phyloP scores from a whole-genome alignment of 1,140 invertebrate species.

The Drosophila persimilis region DNA sequence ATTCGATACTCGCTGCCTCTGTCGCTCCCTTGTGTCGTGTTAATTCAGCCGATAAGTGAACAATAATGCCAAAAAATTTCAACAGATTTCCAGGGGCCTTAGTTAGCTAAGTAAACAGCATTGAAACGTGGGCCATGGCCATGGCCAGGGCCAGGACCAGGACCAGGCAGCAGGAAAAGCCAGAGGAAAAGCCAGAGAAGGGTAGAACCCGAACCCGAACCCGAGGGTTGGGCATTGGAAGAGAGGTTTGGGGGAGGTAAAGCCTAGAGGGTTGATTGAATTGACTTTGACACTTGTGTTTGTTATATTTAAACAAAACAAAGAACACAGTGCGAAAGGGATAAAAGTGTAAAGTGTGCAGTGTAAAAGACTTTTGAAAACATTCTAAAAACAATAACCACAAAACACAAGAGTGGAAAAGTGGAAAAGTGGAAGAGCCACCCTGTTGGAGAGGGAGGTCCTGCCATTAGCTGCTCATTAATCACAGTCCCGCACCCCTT shows the following conservation, averaged over 20 bases:
- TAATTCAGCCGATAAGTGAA: conserved; percentile 78
- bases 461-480: conserved; percentile 30
- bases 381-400: conserved; percentile 58
- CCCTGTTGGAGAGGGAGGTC: conserved; percentile 4
- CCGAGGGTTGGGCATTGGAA: background rate
- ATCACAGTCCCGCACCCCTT: conserved; percentile 45
- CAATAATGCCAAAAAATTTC: conserved; percentile 72
- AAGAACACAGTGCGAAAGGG: background rate
- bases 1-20: background rate
- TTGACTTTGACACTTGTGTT: conserved; percentile 55
- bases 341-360: conserved; percentile 16
- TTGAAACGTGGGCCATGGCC: conserved; percentile 5
- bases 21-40: conserved; percentile 47
- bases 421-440: conserved; percentile 7
- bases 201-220: background rate
- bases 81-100: conserved; percentile 51
- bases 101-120: conserved; percentile 60
- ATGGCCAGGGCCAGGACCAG: no score
- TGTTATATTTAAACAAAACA: conserved; percentile 10
- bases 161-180: conserved; percentile 1
- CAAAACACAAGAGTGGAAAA: conserved; percentile 11
- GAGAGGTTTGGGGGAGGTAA: background rate
- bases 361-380: conserved; percentile 61
- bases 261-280: conserved; percentile 30
- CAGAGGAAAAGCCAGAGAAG: background rate